These are phyloP conservation scores for Microchrysa polita DNA, from an alignment of 2,888 invertebrate genomes.

Conservation along the genomic window DNA sequence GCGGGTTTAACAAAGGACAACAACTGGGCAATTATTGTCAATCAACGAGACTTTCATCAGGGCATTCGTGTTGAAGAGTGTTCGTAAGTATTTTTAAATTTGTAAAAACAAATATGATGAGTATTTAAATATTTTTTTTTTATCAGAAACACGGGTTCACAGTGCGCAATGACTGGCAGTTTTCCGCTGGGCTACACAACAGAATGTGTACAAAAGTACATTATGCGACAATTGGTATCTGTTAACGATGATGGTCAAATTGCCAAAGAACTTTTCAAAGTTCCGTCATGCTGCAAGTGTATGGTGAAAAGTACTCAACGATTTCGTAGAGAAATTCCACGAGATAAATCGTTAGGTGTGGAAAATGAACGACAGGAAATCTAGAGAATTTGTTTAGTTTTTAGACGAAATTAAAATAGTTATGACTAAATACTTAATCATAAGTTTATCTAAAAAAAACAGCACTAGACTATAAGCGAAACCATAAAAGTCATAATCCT, in stretches of 20 bases:
- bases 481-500: no score
- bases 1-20: conserved; percentile 70
- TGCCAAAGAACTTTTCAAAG: conserved; percentile 67
- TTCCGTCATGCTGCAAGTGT: conserved; percentile 83
- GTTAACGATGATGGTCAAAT: conserved; percentile 64
- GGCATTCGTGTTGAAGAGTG: conserved; percentile 80
- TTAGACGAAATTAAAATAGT: no score
- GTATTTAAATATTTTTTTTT: conserved; percentile 53
- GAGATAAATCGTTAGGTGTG: no score
- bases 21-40: conserved; percentile 76
- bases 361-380: no score
- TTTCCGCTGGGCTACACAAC: conserved; percentile 66
- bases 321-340: conserved; percentile 1
- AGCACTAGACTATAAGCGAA: no score
- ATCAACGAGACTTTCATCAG: conserved; percentile 73
- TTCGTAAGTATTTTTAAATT: conserved; percentile 67
- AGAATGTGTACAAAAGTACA: conserved; percentile 70
- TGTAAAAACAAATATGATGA: no score
- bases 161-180: conserved; percentile 66
- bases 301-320: conserved; percentile 56
- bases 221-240: conserved; percentile 67
- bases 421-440: no score
- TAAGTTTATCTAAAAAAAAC: no score
- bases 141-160: conserved; percentile 62
- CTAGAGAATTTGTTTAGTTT: no score